A percentile compares a stretch with the other conserved stretches of the same genome.
These are phyloP conservation scores for Carpatolechia fugitivella DNA, from an alignment of 2,888 invertebrate species.

Conservation along the genomic window DNA sequence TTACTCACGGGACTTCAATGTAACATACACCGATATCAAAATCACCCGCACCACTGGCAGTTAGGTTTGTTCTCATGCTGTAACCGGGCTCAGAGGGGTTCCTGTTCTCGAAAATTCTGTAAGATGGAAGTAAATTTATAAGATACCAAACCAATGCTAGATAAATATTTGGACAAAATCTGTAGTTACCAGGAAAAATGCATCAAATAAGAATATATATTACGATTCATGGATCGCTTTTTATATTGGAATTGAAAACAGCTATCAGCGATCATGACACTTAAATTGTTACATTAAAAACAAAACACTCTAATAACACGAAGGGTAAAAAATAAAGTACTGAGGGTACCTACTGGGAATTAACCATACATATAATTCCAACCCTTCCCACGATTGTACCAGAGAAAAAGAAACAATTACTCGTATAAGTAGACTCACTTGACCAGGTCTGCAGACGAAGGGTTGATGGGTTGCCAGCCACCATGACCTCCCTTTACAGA, in stretches of 20 bases:
- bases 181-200: neutral
- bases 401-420: no score
- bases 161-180: neutral
- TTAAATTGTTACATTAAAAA: no score
- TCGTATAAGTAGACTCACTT: neutral
- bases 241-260: no score
- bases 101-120: neutral
- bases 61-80: conserved; percentile 17
- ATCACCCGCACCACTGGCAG: conserved; percentile 18
- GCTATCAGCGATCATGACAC: no score
- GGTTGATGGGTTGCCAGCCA: conserved; percentile 17
- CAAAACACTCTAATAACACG: no score
- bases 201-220: no score
- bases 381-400: no score
- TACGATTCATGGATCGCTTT: no score
- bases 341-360: no score
- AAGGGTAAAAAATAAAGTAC: no score
- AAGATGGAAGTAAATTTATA: neutral
- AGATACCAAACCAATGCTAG: neutral
- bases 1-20: conserved; percentile 82
- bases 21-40: conserved; percentile 78
- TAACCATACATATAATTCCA: no score
- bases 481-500: conserved; percentile 51
- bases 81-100: conserved; percentile 9
- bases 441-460: conserved; percentile 5